Base-by-base conservation (phyloP, 2,888 invertebrate species). In the Abscondita cerata region DNA sequence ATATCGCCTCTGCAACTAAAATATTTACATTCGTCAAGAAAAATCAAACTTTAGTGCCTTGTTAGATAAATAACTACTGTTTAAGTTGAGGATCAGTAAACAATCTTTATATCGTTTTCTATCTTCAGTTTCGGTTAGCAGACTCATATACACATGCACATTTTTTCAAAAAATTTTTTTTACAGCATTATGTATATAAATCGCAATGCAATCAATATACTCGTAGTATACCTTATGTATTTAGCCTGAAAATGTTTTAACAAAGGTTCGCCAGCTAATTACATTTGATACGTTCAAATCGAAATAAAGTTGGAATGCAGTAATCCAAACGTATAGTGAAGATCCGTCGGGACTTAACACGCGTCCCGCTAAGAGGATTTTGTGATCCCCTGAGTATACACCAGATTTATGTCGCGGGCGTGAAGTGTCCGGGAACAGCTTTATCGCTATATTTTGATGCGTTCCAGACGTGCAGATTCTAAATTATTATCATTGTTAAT, bases 331-430 rank as follows among this genome's bases (percentile, higher is more conserved):
- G 73, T 73, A 72, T 73, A 73, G 73, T 71, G 71, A 74, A 75
- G 71, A 76, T 74, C 74, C 75, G 71, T 72, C 69, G 73, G 73
- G 74, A 73, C 73, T 63, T 48, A 72, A 72, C 74, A 75, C 75
- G 73, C 74, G 74, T 71, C 70, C 69, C 72, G 68, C 75, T 78
- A 78, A 78, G 76, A 78, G 77, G 77, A 78, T 78, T 78, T 75
- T 65, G 68, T 67, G 70, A 73, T 74, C 75, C 74, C 76, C 59
- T 59, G 75, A 68, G 76, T 74, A 69, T 69, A 72, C 70, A 72
- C 73, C 72, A 78, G 79, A 79, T 79, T 79, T 79, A 79, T 79
- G 77, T 78, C 78, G 74, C 70, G 73, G 71, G 75, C 76, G 76
- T 77, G 75, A 76, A 75, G 72, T 73, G 74, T 76, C 75, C 74